Evolutionary conservation across 2,113 vertebrate genomes (phyloP), one percentile per base, ranked within the genome.

Genomic region (Eonycteris spelaea): DNA sequence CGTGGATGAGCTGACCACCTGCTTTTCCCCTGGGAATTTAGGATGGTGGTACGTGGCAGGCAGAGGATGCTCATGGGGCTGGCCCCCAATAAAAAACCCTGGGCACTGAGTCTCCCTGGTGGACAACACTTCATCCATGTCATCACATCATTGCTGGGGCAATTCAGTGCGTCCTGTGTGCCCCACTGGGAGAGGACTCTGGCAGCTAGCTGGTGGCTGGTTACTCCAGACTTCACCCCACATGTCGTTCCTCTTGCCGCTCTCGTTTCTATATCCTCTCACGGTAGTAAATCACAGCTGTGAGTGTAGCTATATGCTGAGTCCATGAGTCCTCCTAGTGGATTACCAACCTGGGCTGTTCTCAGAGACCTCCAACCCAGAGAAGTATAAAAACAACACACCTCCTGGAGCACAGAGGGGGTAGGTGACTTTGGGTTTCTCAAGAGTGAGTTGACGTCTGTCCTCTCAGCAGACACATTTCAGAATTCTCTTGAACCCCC

Each of bases 251-350:
- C 21, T 24, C 11, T 5, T 8, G 70, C 61, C 12, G 55, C 16
- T 35, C 28, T 8, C 15, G 5, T 61, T 61, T 35, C 18, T 18
- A 21, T 0, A 3, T 15, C 18, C 53, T 30, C 19, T 48, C 16
- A n/a, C 2, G 48, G 5, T 22, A 40, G 7, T 15, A 33, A 24
- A 6, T 18, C 21, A 2, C 11, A 14, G 70, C 68, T 6, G 9
- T 19, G 53, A 35, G 51, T 1, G 0, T 1, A 3, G n/a, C 48
- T 24, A 2, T 8, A 0, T 9, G 57, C 65, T 8, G 15, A 16
- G 33, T 53, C 38, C 40, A 0, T 11, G 30, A 21, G 16, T 70
- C 40, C 38, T 59, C 35, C 86, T 21, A 33, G 22, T 1, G 30
- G 33, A 7, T 16, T 19, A 7, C 28, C 35, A 77, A 21, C n/a